phyloP scores from a whole-genome alignment of 2,797 vertebrate species.

The Vireo griseus region DNA sequence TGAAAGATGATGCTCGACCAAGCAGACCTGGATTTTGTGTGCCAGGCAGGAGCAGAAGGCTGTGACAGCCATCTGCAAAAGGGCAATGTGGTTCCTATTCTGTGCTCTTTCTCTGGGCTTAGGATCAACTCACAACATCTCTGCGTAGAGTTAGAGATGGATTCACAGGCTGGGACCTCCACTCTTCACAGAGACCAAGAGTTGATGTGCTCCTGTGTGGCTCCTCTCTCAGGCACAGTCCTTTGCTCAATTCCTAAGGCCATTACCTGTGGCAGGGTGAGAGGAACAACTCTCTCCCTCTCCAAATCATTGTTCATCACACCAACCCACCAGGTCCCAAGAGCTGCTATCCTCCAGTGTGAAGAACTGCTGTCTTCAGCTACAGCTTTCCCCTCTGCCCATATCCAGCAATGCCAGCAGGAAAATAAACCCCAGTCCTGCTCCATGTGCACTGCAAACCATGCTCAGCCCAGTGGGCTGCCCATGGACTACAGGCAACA shows the following conservation, averaged over 20 bases:
- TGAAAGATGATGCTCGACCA: neutral
- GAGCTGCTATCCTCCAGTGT: accelerated
- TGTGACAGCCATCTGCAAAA: neutral
- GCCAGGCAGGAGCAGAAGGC: neutral
- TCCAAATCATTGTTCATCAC: neutral
- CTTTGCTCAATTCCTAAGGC: neutral
- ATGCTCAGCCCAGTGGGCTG: neutral
- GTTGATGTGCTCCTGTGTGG: accelerated
- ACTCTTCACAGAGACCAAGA: neutral
- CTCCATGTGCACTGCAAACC: neutral
- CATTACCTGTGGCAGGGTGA: neutral
- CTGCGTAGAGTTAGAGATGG: neutral
- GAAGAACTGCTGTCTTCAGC: neutral
- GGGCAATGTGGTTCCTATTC: neutral
- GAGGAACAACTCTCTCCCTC: neutral
- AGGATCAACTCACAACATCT: neutral
- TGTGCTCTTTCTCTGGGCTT: neutral
- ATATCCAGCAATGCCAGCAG: neutral
- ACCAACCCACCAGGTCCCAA: neutral
- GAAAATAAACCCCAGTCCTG: neutral
- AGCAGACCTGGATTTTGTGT: neutral
- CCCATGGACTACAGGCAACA: accelerated
- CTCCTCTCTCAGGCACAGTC: neutral
- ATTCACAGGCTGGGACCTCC: neutral
- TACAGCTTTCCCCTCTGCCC: neutral